Conservation (phyloP, 2,888 invertebrate species). For the Spodoptera littoralis region DNA sequence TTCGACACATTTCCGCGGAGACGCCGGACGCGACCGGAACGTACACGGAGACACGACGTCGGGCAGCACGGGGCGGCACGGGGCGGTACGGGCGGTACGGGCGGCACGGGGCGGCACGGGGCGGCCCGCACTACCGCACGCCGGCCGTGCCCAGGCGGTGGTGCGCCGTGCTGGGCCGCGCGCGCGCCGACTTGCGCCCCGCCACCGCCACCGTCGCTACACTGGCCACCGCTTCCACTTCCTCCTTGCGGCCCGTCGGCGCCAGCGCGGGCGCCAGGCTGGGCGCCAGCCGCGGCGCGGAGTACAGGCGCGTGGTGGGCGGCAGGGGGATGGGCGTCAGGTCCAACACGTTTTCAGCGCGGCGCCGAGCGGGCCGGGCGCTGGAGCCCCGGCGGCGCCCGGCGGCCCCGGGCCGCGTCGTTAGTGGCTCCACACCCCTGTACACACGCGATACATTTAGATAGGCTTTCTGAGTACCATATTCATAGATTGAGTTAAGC, state of each 20-base stretch:
- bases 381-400: conserved; percentile 90
- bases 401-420: conserved; percentile 73
- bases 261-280: neutral
- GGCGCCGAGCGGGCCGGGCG: conserved; percentile 82
- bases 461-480: too few species aligned
- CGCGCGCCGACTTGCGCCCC: neutral
- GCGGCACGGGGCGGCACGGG: too few species aligned
- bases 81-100: too few species aligned
- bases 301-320: conserved; percentile 92
- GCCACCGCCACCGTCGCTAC: conserved; percentile 9
- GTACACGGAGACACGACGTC: too few species aligned
- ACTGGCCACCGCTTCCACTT: conserved; percentile 53
- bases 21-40: conserved; percentile 6
- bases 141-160: too few species aligned
- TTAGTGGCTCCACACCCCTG: conserved; percentile 72
- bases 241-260: conserved; percentile 61
- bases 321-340: conserved; percentile 93
- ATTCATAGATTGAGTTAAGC: too few species aligned
- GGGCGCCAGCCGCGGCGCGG: conserved; percentile 23
- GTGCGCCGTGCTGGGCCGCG: too few species aligned
- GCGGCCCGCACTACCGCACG: too few species aligned
- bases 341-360: conserved; percentile 92
- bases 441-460: conserved; percentile 56
- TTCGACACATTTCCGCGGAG: conserved; percentile 30
- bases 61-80: too few species aligned